A percentile compares a stretch with the other conserved stretches of the same genome.
Conservation (phyloP, 2,113 vertebrate genomes). For the Syngnathus scovelli region DNA sequence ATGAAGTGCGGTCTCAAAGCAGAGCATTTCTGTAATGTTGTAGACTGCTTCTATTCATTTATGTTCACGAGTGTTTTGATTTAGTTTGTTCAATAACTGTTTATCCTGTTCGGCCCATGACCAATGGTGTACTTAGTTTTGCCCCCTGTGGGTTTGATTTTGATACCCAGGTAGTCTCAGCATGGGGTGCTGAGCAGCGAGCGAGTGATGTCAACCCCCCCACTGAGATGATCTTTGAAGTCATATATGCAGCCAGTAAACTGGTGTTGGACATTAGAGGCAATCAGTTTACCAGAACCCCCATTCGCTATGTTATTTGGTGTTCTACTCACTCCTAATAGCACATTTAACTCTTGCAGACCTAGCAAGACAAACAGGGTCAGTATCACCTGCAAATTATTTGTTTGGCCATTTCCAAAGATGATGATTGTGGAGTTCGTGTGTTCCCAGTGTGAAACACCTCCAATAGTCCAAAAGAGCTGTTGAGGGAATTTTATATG, state of each 20-base stretch:
- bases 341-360: conserved; percentile 12
- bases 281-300: neutral
- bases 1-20: neutral
- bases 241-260: conserved; percentile 7
- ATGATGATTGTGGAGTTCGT: neutral
- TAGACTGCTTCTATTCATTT: neutral
- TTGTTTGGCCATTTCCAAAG: neutral
- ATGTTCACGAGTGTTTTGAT: neutral
- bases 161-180: conserved; percentile 7
- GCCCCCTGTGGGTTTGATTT: neutral
- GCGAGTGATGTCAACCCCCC: conserved; percentile 12
- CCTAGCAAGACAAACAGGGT: neutral
- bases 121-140: neutral
- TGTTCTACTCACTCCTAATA: conserved; percentile 22
- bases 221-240: conserved; percentile 50
- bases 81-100: neutral
- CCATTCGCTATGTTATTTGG: conserved; percentile 8
- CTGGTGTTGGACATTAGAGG: conserved; percentile 16
- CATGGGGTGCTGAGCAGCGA: conserved; percentile 4
- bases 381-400: neutral
- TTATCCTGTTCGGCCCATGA: neutral
- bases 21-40: neutral
- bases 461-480: no score
- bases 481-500: neutral
- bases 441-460: neutral